A percentile compares a stretch with the other conserved stretches of the same genome.
These are phyloP conservation scores for Zaprionus inermis DNA, from an alignment of 1,140 invertebrate species.

Conservation along the genomic window DNA sequence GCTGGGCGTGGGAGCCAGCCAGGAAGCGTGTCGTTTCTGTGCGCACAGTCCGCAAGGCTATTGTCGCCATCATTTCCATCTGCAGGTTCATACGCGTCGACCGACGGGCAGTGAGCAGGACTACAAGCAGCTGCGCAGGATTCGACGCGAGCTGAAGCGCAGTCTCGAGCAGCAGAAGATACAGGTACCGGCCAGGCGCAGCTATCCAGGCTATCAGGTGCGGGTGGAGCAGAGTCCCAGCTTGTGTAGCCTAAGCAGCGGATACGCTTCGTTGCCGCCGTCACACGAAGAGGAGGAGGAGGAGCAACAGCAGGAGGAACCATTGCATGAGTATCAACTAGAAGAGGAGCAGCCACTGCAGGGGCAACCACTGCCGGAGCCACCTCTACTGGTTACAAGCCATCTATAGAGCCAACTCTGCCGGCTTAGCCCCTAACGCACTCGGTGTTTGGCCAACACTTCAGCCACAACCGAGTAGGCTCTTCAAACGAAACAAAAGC, in stretches of 20 bases:
- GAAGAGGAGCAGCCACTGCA: not conserved
- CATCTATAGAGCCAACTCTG: slow-evolving; percentile 30
- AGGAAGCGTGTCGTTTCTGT: slow-evolving; percentile 79
- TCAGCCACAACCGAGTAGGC: not conserved
- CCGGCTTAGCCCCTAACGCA: not conserved
- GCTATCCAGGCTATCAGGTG: slow-evolving; percentile 30
- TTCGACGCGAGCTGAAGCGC: slow-evolving; percentile 66
- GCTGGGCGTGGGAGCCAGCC: slow-evolving; percentile 51
- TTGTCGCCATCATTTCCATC: slow-evolving; percentile 78
- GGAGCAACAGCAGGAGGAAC: slow-evolving; percentile 17
- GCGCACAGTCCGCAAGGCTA: slow-evolving; percentile 82
- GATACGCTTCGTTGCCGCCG: slow-evolving; percentile 51
- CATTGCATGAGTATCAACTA: slow-evolving; percentile 3
- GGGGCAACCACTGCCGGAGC: not conserved
- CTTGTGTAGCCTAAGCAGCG: slow-evolving; percentile 63
- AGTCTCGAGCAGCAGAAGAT: slow-evolving; percentile 68
- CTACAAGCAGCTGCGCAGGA: slow-evolving; percentile 63
- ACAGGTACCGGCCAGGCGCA: slow-evolving; percentile 32
- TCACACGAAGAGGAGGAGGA: slow-evolving; percentile 16
- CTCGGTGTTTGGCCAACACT: not conserved
- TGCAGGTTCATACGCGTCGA: slow-evolving; percentile 64
- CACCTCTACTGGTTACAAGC: slow-evolving; percentile 34
- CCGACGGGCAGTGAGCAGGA: slow-evolving; percentile 46
- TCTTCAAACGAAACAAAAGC: slow-evolving; percentile 1
- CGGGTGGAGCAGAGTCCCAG: slow-evolving; percentile 34